A percentile compares a stretch with the other conserved stretches of the same genome.
Conservation (phyloP, 1,140 invertebrate genomes). For the Heliconius melpomene region DNA sequence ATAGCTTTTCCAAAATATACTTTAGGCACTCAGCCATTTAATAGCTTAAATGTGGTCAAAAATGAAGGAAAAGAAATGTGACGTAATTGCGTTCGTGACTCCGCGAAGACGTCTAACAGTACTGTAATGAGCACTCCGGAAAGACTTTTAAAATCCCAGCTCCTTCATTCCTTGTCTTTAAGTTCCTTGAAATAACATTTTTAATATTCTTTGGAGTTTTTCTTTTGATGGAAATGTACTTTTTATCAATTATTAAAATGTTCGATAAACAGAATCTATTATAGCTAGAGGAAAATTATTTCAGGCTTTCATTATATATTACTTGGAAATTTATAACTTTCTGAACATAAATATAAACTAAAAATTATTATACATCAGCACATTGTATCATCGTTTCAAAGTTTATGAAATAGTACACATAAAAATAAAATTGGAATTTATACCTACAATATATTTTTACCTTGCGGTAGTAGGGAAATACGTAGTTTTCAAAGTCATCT, state of each 20-base stretch:
- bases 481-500: conserved; percentile 61
- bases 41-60: conserved; percentile 30
- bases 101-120: conserved; percentile 50
- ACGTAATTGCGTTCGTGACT: conserved; percentile 67
- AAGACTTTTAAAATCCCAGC: conserved; percentile 54
- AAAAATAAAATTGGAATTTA: conserved; percentile 36
- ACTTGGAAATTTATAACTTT: background rate
- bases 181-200: conserved; percentile 46
- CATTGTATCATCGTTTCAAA: conserved; percentile 15
- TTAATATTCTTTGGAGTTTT: conserved; percentile 39
- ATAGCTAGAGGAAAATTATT: background rate
- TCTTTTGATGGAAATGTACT: conserved; percentile 12
- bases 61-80: conserved; percentile 50
- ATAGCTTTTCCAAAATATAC: conserved; percentile 9
- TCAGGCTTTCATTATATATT: background rate
- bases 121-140: conserved; percentile 63
- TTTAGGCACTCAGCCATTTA: conserved; percentile 20
- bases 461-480: conserved; percentile 49
- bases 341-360: conserved; percentile 2
- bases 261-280: conserved; percentile 3
- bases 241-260: conserved; percentile 14
- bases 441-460: conserved; percentile 45
- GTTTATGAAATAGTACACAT: conserved; percentile 22
- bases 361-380: background rate
- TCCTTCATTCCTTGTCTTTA: conserved; percentile 47